Base-by-base conservation (phyloP, 1,140 invertebrate genomes). In the Diachasmimorpha longicaudata region DNA sequence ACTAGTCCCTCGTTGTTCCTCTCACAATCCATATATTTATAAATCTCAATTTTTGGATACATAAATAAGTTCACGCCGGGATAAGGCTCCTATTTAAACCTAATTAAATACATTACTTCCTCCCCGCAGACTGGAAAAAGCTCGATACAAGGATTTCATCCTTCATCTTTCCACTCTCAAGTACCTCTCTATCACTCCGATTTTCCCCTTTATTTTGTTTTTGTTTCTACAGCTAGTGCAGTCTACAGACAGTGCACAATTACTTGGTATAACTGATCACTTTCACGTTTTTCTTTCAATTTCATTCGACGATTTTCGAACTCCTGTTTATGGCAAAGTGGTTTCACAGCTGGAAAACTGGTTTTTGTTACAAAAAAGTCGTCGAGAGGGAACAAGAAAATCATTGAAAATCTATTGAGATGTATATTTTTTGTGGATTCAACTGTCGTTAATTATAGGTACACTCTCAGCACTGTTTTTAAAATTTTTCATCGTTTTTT, bases 211-310 rank as follows among this genome's bases (percentile, higher is more conserved):
- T 55, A 19, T 14, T 55, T 55, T 10, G 23, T 25, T 25, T 25
- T 63, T 8, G 19, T 63, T 25, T 31, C 19, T 63, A 63, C 48
- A 63, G 13, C 23, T 63, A 63, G 58, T 63, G 58, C 58, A 63
- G 58, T 63, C 58, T 63, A 63, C 21, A 63, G 58, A 63, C 58
- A 63, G 58, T 63, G 58, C 58, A 63, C 58, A 11, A 63, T 23
- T 63, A 63, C 23, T 63, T 31, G 23, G 21, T 52, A 52, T 8
- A 52, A 31, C 58, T 63, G 11, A 63, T 63, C 58, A 63, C 23
- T 23, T 63, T 63, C 58, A 14, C 23, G 21, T 63, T 63, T 63
- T 25, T 63, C 21, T 63, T 25, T 4, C 21, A 52, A 52, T 52
- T 16, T 16, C 48, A 16, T 52, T n/a, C 16, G 31, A 31, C n/a